Base-by-base conservation (phyloP, 2,113 vertebrate genomes). In the Sarotherodon lohbergeri region DNA sequence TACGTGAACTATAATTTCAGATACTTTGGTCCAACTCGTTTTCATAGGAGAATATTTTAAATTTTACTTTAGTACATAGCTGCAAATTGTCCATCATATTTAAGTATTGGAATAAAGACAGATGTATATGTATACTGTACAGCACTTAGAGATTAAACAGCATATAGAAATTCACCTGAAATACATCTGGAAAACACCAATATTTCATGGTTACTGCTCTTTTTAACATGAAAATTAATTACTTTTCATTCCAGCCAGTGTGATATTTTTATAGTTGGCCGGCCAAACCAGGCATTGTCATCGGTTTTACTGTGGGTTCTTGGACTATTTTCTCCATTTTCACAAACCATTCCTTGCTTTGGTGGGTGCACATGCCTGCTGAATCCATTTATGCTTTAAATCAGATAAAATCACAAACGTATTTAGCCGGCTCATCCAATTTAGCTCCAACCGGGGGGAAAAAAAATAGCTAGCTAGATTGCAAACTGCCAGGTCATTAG, bases 381-480 rank as follows among this genome's bases (percentile, higher is more conserved):
- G 71, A 78, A 50, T 27, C 43, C 43, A 78, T 50, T 78, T 78
- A 50, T 48, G 14, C 24, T 78, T 78, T 48, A 78, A 78, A 78
- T 78, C 71, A 4, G 71, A 78, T 48, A 48, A 48, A 78, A 32
- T 78, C 43, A 50, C 24, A 78, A 50, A 12, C 9, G 8, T 48
- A 48, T 78, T 76, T 76, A 50, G 43, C 71, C 1, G 2, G 71
- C 43, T 76, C 71, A 78, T 50, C 71, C 71, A 78, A 48, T 78
- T 78, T 78, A 50, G 71, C 71, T n/a, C 24, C 27, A 50, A 29
- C 41, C 9, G 2, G 41, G 41, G n/a, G 22, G 0, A 6, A 76
- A 27, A 16, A 46, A 73, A 73, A 76, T 46, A 73, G 14, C 24
- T 48, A 76, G 68, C 41, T 76, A 76, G 43, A 76, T 71, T 43